phyloP scores from a whole-genome alignment of 2,797 vertebrate species.

The Acrocephalus scirpaceus region DNA sequence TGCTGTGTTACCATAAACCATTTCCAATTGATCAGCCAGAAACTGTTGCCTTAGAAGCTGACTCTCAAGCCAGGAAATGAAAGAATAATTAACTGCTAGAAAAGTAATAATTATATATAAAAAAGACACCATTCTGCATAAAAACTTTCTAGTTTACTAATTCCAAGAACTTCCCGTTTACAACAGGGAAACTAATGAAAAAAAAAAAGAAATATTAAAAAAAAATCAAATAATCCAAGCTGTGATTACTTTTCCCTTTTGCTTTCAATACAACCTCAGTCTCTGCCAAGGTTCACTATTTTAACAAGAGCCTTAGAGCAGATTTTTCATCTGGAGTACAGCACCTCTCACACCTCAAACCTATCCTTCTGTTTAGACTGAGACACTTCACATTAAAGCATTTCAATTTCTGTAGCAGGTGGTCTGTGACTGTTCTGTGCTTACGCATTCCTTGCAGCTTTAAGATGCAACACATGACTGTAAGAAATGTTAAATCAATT shows the following conservation, averaged over 20 bases:
- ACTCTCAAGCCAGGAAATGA: background rate
- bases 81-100: background rate
- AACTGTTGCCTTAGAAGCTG: background rate
- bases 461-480: background rate
- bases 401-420: background rate
- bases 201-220: too few relatives aligned
- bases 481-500: background rate
- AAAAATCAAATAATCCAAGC: background rate
- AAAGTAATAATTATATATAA: background rate
- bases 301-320: background rate
- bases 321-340: background rate
- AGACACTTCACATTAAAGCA: background rate
- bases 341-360: background rate
- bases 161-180: background rate
- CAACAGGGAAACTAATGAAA: accelerated
- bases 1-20: background rate
- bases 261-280: background rate
- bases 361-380: background rate
- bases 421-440: background rate
- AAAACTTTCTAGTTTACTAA: background rate
- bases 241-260: background rate
- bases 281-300: background rate
- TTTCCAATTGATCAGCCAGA: background rate
- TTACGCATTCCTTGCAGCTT: background rate
- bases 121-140: background rate